Evolutionary conservation across 2,888 invertebrate genomes (phyloP), one percentile per base, ranked within the genome.

Genomic region (Cheilosia vernalis): DNA sequence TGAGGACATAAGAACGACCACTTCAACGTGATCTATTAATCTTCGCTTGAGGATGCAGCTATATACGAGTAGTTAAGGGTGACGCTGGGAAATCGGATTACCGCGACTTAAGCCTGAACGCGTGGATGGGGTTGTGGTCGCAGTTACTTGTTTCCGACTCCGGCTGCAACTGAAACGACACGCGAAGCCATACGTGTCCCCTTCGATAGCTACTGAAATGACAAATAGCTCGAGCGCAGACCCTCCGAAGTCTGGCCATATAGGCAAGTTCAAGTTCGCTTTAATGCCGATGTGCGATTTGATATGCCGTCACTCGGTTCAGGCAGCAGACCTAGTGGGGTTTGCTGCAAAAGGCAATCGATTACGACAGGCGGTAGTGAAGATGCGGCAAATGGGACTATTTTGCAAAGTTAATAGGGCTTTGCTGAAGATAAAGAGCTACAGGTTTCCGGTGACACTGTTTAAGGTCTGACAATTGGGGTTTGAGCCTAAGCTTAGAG

Each of bases 61-160:
- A 4, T 37, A 60, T 27, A 27, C 21, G 21, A 21, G 21, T 27
- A 27, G 70, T 72, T 81, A 76, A 76, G 81, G 81, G 85, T 81
- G 81, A 72, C 72, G 82, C 69, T 60, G 61, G 78, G 58, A 86
- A 86, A 86, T 86, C 86, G 86, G 86, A 86, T 86, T 86, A 86
- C 82, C 73, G 64, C 37, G 13, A 37, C 37, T 37, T 37, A 37
- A 13, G 37, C 42, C 70, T 67, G 72, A 67, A 70, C 72, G 76
- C 80, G 66, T 79, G n/a, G 55, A 37, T 37, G 37, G 63, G 44
- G 42, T 61, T 40, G 42, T 69, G 30, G 56, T 61, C 49, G 30
- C 19, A 33, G 53, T 44, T 61, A 55, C 19, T 17, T 19, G 9
- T 13, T 47, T 2, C n/a, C n/a, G 10, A 13, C n/a, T 47, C 49